Evolutionary conservation across 2,797 vertebrate species (phyloP).

Genomic region (Darevskia nairensis): DNA sequence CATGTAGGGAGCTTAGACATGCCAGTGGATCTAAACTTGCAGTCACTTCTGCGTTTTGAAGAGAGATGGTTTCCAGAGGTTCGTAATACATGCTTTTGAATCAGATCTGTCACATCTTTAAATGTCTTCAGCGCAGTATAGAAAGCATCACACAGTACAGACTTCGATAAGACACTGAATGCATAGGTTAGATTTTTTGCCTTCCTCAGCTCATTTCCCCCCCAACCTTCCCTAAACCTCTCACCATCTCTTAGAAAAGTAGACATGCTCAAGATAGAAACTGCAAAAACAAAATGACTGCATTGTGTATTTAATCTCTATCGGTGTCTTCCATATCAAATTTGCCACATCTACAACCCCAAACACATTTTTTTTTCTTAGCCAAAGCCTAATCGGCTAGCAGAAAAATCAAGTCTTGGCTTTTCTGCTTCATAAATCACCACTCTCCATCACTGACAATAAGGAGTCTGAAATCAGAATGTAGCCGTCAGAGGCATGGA

Average conservation of each 20-base stretch:
- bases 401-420: conserved; percentile 4
- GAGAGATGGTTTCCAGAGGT: neutral
- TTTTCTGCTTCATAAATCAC: conserved; percentile 1
- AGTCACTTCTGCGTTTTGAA: neutral
- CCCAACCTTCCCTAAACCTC: neutral
- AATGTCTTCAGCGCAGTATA: neutral
- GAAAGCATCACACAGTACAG: neutral
- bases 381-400: neutral
- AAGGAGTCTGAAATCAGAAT: conserved; percentile 38
- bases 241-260: neutral
- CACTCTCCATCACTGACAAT: conserved; percentile 29
- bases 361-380: conserved; percentile 22
- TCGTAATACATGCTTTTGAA: neutral
- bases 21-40: neutral
- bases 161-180: neutral
- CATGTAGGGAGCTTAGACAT: neutral
- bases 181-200: neutral
- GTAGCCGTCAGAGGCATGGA: conserved; percentile 26
- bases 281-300: neutral
- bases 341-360: conserved; percentile 7
- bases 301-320: conserved; percentile 9
- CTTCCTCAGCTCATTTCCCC: neutral
- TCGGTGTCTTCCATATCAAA: conserved; percentile 17
- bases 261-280: neutral
- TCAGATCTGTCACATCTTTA: neutral